Evolutionary conservation across 2,888 invertebrate species (phyloP).

Genomic region (Siphonodentalium dalli): DNA sequence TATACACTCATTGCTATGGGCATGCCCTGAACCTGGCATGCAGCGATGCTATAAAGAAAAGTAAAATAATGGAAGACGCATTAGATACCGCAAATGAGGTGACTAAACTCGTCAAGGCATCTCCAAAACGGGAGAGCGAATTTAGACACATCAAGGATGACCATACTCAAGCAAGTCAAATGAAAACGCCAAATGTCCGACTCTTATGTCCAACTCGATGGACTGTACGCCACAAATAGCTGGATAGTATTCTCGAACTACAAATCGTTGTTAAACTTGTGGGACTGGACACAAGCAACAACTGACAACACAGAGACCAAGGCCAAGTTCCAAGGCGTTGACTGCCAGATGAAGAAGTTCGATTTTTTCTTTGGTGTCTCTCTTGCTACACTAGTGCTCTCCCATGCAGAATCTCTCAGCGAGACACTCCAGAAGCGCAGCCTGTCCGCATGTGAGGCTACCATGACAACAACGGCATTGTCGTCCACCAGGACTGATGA

Average conservation of each 20-base stretch:
- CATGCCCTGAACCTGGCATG: constrained; percentile 16
- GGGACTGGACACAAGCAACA: constrained; percentile 5
- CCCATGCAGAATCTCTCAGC: constrained; percentile 8
- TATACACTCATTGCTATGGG: constrained; percentile 20
- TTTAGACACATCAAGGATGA: constrained; percentile 20
- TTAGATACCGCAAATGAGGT: constrained; percentile 25
- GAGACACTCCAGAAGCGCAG: background rate
- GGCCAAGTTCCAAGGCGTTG: background rate
- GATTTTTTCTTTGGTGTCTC: constrained; percentile 8
- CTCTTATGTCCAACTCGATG: constrained; percentile 26
- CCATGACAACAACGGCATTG: too few relatives aligned
- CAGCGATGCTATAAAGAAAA: constrained; percentile 9
- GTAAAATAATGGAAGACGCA: constrained; percentile 12
- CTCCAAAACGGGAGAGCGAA: constrained; percentile 22
- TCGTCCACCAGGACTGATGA: too few relatives aligned
- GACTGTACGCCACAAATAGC: constrained; percentile 22
- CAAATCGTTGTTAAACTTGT: background rate
- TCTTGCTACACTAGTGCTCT: background rate
- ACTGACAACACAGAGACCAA: constrained; percentile 4
- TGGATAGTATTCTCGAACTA: constrained; percentile 14
- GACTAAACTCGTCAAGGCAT: constrained; percentile 27
- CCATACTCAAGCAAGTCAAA: constrained; percentile 4
- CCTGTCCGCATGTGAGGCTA: background rate
- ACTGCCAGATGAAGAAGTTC: constrained; percentile 1
- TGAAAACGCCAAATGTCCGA: constrained; percentile 5